These are phyloP conservation scores for Brachionus asplanchnoidis DNA, from an alignment of 1,140 invertebrate species.

Conservation along the genomic window DNA sequence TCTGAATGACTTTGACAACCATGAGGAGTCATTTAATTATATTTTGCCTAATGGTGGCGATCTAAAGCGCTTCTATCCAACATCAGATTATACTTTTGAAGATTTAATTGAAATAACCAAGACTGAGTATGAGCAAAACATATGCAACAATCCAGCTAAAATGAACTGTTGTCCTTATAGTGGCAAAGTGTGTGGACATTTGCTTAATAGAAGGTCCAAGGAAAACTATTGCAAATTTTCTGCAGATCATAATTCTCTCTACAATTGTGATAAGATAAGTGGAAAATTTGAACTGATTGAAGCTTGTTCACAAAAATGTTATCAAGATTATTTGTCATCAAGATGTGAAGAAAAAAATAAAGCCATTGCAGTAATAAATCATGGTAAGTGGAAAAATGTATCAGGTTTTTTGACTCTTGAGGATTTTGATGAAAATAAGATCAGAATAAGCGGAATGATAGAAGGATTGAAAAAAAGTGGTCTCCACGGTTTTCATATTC, in stretches of 20 bases:
- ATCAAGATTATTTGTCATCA: background rate
- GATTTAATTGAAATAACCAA: background rate
- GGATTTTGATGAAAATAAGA: background rate
- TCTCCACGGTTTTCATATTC: conserved; percentile 53
- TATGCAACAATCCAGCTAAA: background rate
- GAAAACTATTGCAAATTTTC: background rate
- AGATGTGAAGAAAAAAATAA: background rate
- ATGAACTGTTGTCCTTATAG: background rate
- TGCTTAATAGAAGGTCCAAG: background rate
- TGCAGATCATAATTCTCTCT: background rate
- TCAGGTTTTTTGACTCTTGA: background rate
- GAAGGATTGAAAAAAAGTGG: background rate
- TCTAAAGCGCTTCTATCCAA: background rate
- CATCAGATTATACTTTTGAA: background rate
- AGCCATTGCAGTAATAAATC: background rate
- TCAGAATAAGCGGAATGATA: background rate
- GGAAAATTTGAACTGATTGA: background rate
- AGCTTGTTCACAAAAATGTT: background rate
- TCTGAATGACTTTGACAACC: background rate
- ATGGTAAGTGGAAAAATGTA: background rate
- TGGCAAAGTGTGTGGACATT: conserved; percentile 3
- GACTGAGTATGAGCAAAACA: background rate
- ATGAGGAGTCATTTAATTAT: conserved; percentile 6
- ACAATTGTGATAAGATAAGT: background rate
- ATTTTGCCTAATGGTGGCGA: background rate